Conservation (phyloP, 2,888 invertebrate genomes). For the Esperia sulphurella region DNA sequence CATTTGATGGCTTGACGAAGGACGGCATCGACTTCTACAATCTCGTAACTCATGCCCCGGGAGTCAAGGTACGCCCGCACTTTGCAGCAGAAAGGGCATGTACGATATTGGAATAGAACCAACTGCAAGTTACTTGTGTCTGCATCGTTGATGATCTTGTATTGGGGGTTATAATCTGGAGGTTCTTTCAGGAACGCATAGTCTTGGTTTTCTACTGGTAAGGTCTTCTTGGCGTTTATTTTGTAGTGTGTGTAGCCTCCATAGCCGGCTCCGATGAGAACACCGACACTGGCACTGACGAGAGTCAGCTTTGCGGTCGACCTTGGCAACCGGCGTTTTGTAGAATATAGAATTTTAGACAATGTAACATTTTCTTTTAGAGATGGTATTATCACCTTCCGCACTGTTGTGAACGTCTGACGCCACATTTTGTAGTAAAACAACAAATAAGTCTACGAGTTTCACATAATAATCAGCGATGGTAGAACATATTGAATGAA, state of each 20-base stretch:
- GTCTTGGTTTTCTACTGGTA: slow-evolving; percentile 53
- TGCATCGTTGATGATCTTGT: slow-evolving; percentile 78
- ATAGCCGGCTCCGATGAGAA: slow-evolving; percentile 76
- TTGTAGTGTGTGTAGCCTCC: slow-evolving; percentile 73
- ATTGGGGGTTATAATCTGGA: slow-evolving; percentile 75
- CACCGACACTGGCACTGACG: slow-evolving; percentile 80
- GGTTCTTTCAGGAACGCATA: slow-evolving; percentile 62
- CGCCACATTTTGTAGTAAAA: slow-evolving; percentile 54
- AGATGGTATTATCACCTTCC: slow-evolving; percentile 50
- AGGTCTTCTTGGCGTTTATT: slow-evolving; percentile 54
- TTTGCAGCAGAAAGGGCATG: slow-evolving; percentile 99
- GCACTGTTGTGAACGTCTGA: slow-evolving; percentile 49
- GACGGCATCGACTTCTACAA: slow-evolving; percentile 98
- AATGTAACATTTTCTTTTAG: slow-evolving; percentile 45
- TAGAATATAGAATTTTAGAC: slow-evolving; percentile 49
- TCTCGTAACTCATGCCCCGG: slow-evolving; percentile 94
- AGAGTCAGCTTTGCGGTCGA: slow-evolving; percentile 74
- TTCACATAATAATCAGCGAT: too few species aligned
- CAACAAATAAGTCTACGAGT: too few species aligned
- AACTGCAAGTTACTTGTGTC: slow-evolving; percentile 86
- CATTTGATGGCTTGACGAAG: slow-evolving; percentile 94
- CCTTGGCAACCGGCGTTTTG: slow-evolving; percentile 52
- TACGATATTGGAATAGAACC: slow-evolving; percentile 96
- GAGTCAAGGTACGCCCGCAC: slow-evolving; percentile 94
- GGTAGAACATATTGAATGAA: too few species aligned